phyloP scores from a whole-genome alignment of 1,140 invertebrate species.

The Cephus cinctus region DNA sequence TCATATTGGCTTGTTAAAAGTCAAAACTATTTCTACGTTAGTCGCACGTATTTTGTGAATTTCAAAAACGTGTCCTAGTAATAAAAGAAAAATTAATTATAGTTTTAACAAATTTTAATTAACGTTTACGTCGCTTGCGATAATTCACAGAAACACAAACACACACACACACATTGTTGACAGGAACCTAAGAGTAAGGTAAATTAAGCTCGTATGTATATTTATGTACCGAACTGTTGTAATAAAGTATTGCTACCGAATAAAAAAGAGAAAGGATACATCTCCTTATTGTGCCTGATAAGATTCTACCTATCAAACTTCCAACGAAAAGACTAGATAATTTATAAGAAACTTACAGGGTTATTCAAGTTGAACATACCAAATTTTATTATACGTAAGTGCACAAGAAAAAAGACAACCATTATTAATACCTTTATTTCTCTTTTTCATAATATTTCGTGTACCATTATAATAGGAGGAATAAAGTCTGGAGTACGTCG shows the following conservation, averaged over 20 bases:
- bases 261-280: no score
- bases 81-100: conserved; percentile 1
- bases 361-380: no score
- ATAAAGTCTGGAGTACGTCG: conserved; percentile 41
- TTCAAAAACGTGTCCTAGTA: not conserved
- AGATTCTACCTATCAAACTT: no score
- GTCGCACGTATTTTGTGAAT: no score
- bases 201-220: conserved; percentile 45
- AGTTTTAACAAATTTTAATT: conserved; percentile 17
- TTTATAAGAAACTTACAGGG: no score
- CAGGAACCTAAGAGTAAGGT: conserved; percentile 26
- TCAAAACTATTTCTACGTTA: no score
- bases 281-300: no score
- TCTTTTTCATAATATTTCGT: conserved; percentile 39
- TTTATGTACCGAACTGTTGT: conserved; percentile 53
- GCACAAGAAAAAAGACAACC: not conserved
- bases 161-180: conserved; percentile 31
- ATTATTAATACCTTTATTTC: conserved; percentile 27
- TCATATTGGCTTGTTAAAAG: no score
- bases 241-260: conserved; percentile 48
- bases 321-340: no score
- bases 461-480: conserved; percentile 43
- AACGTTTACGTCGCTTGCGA: no score
- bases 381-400: no score
- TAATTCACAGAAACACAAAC: conserved; percentile 11